Percentiles rank a stretch among this genome's conserved stretches.
Conservation (phyloP, 2,797 vertebrate species). For the Sebastiscus albofasciatus region DNA sequence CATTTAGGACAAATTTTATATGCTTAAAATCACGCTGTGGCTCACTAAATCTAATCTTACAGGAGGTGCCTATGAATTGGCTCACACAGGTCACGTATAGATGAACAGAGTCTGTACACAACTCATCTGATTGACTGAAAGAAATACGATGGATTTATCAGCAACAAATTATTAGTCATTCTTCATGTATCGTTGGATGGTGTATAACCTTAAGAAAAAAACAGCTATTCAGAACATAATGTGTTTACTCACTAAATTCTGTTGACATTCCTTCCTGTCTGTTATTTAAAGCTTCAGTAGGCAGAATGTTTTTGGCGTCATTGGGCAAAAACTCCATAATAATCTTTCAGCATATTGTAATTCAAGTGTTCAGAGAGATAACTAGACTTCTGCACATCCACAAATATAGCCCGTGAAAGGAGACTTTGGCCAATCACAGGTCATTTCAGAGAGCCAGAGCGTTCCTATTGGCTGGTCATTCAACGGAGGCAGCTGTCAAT, state of each 20-base stretch:
- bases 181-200: background rate
- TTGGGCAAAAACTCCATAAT: too few relatives aligned
- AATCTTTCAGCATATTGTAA: too few relatives aligned
- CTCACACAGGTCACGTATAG: background rate
- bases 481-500: too few relatives aligned
- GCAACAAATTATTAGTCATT: background rate
- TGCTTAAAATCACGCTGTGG: constrained; percentile 17
- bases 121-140: background rate
- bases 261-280: background rate
- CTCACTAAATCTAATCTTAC: background rate
- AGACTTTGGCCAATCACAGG: too few relatives aligned
- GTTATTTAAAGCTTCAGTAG: background rate
- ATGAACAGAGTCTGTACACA: background rate
- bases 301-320: too few relatives aligned
- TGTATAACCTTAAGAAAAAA: background rate
- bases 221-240: background rate
- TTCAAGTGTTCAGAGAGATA: too few relatives aligned
- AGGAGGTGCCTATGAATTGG: background rate
- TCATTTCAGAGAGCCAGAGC: too few relatives aligned
- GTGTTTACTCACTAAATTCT: background rate
- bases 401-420: too few relatives aligned
- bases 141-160: background rate
- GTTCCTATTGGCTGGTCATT: too few relatives aligned
- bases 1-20: constrained; percentile 44
- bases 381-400: too few relatives aligned